Conservation (phyloP, 2,113 vertebrate species). For the Sylvia atricapilla region DNA sequence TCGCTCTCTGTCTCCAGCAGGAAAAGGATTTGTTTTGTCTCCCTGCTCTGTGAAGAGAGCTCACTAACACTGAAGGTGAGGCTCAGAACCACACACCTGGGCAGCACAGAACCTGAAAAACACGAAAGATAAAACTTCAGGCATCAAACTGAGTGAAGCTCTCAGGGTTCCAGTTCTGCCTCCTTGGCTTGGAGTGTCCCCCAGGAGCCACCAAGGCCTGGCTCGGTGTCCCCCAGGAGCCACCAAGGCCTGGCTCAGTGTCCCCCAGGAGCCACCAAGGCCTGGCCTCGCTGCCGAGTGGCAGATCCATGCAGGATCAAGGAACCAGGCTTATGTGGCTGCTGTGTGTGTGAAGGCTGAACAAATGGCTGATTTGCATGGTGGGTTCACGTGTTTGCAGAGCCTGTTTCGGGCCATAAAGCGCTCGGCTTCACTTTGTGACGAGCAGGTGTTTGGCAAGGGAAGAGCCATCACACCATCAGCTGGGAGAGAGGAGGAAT, state of each 20-base stretch:
- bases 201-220: rapidly evolving
- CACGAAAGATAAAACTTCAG: not conserved
- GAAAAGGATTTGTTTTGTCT: not conserved
- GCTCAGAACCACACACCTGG: not conserved
- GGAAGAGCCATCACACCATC: not conserved
- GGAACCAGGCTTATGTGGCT: not conserved
- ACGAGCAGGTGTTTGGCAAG: conserved; percentile 55
- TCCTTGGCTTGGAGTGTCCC: rapidly evolving
- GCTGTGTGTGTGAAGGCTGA: not conserved
- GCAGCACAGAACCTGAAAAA: not conserved
- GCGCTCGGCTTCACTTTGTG: not conserved
- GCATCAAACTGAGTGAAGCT: not conserved
- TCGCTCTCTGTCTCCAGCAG: not conserved
- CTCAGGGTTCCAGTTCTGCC: not conserved
- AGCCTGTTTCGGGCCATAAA: not conserved
- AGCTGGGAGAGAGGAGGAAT: conserved; percentile 18
- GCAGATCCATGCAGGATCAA: not conserved
- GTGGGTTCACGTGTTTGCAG: not conserved
- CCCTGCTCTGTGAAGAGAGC: not conserved
- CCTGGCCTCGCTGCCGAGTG: rapidly evolving
- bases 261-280: rapidly evolving
- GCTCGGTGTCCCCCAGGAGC: rapidly evolving
- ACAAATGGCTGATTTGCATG: conserved; percentile 17
- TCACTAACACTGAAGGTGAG: not conserved
- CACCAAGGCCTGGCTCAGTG: not conserved